Percentiles rank a stretch among this genome's conserved stretches.
Conservation (phyloP, 1,140 invertebrate genomes). For the Parapsyche elsis region DNA sequence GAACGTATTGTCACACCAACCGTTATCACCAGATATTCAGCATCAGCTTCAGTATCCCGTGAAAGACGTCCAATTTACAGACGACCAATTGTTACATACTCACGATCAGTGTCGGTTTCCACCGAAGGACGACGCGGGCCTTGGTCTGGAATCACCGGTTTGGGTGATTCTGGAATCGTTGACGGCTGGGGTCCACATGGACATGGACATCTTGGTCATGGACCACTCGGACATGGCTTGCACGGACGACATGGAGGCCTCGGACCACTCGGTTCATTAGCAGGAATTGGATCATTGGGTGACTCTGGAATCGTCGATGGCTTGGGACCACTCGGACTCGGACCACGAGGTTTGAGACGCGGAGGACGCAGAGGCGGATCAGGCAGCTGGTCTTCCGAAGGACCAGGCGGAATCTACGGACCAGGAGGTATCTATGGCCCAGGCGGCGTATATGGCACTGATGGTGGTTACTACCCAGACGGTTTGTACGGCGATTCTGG, state of each 20-base stretch:
- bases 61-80: background rate
- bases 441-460: background rate
- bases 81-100: background rate
- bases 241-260: background rate
- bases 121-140: background rate
- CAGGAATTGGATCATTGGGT: slow-evolving; percentile 16
- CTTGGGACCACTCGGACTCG: background rate
- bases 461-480: slow-evolving; percentile 1
- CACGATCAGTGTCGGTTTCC: background rate
- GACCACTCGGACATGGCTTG: background rate
- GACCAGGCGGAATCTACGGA: background rate
- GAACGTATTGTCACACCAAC: slow-evolving; percentile 15
- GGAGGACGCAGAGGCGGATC: background rate
- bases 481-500: background rate
- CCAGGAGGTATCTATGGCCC: background rate
- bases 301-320: slow-evolving; percentile 1
- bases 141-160: background rate
- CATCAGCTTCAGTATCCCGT: background rate
- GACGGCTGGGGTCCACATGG: background rate
- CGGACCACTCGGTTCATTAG: slow-evolving; percentile 15
- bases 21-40: background rate
- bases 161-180: slow-evolving; percentile 2
- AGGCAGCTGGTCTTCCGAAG: slow-evolving; percentile 27
- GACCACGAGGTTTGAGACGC: background rate
- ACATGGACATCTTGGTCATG: background rate